A percentile compares a stretch with the other conserved stretches of the same genome.
These are phyloP conservation scores for Eulithis prunata DNA, from an alignment of 2,888 invertebrate species.

Conservation along the genomic window DNA sequence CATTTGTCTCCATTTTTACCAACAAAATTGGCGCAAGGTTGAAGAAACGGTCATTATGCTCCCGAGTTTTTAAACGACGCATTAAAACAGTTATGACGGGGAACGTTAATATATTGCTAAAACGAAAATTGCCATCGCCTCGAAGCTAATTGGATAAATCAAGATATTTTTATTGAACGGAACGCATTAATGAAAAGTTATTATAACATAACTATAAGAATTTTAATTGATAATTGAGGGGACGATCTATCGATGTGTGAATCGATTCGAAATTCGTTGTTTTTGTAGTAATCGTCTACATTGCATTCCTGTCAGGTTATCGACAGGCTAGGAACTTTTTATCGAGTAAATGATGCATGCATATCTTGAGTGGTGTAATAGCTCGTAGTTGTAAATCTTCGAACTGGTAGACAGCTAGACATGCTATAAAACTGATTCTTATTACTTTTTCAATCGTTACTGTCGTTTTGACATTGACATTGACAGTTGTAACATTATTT, in stretches of 20 bases:
- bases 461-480: constrained; percentile 40
- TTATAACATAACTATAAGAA: constrained; percentile 67
- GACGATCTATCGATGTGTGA: constrained; percentile 54
- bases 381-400: constrained; percentile 38
- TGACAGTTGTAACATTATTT: constrained; percentile 34
- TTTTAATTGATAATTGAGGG: constrained; percentile 68
- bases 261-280: constrained; percentile 49
- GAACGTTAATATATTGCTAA: constrained; percentile 46
- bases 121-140: constrained; percentile 48
- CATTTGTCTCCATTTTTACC: constrained; percentile 16
- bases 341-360: constrained; percentile 37
- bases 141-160: constrained; percentile 54
- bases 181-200: constrained; percentile 61
- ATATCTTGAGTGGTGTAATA: constrained; percentile 32
- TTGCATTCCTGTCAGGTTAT: constrained; percentile 33
- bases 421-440: constrained; percentile 32
- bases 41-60: constrained; percentile 19
- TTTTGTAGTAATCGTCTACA: constrained; percentile 41
- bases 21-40: constrained; percentile 4
- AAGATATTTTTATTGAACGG: constrained; percentile 58
- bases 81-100: constrained; percentile 37
- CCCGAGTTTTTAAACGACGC: constrained; percentile 33
- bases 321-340: constrained; percentile 40
- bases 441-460: constrained; percentile 45
- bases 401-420: constrained; percentile 37